Percentiles rank a stretch among this genome's conserved stretches.
Evolutionary conservation across 2,888 invertebrate genomes (phyloP).

Genomic region (Eupsilia transversa): DNA sequence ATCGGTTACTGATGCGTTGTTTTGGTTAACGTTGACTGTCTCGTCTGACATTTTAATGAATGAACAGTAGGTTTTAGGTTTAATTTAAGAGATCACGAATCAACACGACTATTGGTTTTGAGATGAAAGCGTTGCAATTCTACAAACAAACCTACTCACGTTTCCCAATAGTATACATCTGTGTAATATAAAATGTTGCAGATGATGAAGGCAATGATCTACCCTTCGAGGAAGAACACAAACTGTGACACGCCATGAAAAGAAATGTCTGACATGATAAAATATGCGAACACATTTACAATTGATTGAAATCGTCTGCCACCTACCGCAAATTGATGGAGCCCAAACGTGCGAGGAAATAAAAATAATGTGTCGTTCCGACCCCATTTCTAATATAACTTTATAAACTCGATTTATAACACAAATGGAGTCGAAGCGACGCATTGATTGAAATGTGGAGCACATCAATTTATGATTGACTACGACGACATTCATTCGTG

Average conservation of each 20-base stretch:
- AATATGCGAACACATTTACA: constrained; percentile 59
- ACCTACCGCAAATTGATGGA: constrained; percentile 61
- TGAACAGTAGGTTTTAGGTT: constrained; percentile 33
- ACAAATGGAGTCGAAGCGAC: constrained; percentile 60
- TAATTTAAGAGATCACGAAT: constrained; percentile 27
- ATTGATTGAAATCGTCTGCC: constrained; percentile 66
- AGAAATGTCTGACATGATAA: constrained; percentile 33
- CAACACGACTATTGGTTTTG: not conserved
- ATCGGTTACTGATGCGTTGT: constrained; percentile 61
- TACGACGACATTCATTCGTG: constrained; percentile 39
- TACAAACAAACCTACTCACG: not conserved
- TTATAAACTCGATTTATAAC: constrained; percentile 67
- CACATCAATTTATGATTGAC: constrained; percentile 54
- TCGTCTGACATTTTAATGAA: constrained; percentile 53
- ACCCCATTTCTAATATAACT: constrained; percentile 68
- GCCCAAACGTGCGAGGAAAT: constrained; percentile 65
- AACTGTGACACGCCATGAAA: constrained; percentile 8
- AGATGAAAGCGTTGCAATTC: not conserved
- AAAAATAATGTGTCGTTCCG: constrained; percentile 63
- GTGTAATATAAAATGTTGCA: not conserved
- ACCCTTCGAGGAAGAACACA: constrained; percentile 3
- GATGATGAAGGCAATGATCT: not conserved
- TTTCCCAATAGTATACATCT: not conserved
- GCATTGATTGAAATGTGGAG: constrained; percentile 66
- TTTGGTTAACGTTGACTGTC: constrained; percentile 46